Evolutionary conservation across 2,797 vertebrate genomes (phyloP).

Genomic region (Agapornis canus): DNA sequence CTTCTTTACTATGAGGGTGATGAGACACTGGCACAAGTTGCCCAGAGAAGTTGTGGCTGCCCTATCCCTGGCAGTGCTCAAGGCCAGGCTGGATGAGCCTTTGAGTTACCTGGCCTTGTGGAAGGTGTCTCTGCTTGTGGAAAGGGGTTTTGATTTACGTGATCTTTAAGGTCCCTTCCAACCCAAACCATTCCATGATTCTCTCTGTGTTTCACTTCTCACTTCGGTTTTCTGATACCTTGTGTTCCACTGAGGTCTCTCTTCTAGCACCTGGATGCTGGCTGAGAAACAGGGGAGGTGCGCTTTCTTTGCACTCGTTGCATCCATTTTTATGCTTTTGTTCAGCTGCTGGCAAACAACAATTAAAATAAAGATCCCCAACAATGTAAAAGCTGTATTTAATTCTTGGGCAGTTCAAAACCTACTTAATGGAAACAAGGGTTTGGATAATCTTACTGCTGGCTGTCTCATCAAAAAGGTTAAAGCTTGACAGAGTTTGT

Average conservation of each 20-base stretch:
- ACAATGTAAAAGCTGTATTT: background rate
- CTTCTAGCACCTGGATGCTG: background rate
- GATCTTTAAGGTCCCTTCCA: background rate
- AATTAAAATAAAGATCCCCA: background rate
- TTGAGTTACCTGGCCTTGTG: background rate
- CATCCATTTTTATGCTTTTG: background rate
- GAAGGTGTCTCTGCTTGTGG: background rate
- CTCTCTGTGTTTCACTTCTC: background rate
- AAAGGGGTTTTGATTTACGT: background rate
- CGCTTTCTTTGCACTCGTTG: background rate
- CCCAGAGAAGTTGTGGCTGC: background rate
- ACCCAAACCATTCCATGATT: background rate
- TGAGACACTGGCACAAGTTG: background rate
- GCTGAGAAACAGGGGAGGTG: background rate
- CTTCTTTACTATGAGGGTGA: background rate
- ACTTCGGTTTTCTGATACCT: background rate
- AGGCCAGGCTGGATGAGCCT: background rate
- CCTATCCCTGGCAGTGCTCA: background rate
- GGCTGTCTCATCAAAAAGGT: background rate
- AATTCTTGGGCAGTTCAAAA: background rate
- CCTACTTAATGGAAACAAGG: rapidly evolving
- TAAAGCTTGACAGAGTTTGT: background rate
- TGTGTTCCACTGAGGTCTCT: background rate
- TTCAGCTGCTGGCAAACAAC: background rate
- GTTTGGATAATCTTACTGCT: background rate